Conservation (phyloP, 2,888 invertebrate genomes). For the Dynastes grantii region DNA sequence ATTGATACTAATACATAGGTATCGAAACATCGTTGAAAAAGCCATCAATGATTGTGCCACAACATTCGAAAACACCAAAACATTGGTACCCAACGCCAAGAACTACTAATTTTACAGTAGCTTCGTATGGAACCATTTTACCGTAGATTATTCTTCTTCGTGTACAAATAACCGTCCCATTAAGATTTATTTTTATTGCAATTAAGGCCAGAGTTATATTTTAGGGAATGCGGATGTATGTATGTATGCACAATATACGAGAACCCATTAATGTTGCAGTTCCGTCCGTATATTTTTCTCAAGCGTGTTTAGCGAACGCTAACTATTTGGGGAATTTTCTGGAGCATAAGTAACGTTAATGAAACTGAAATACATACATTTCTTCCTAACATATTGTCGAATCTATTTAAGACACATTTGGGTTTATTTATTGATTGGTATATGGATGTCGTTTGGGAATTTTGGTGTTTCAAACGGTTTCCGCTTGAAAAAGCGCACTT, state of each 20-base stretch:
- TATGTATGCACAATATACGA: conserved; percentile 1
- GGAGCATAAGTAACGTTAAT: no score
- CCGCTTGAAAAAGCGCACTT: no score
- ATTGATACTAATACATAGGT: no score
- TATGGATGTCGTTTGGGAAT: not conserved
- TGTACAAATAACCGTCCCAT: not conserved
- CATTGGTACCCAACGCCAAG: no score
- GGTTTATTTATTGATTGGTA: not conserved
- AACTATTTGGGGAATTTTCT: not conserved
- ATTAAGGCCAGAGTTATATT: not conserved
- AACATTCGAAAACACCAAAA: no score
- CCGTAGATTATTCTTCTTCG: not conserved
- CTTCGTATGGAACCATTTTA: not conserved
- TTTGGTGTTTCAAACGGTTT: no score
- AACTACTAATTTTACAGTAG: no score
- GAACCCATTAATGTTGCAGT: conserved; percentile 10
- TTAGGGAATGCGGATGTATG: not conserved
- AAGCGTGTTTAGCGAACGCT: not conserved
- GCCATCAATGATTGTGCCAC: no score
- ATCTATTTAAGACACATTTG: conserved; percentile 1
- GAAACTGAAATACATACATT: not conserved
- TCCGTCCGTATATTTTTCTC: not conserved
- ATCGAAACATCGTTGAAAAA: no score
- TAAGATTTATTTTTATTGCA: conserved; percentile 4
- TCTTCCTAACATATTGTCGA: not conserved